These are phyloP conservation scores for Scolanthus callimorphus DNA, from an alignment of 92 coral and sea anemone species.

Conservation along the genomic window DNA sequence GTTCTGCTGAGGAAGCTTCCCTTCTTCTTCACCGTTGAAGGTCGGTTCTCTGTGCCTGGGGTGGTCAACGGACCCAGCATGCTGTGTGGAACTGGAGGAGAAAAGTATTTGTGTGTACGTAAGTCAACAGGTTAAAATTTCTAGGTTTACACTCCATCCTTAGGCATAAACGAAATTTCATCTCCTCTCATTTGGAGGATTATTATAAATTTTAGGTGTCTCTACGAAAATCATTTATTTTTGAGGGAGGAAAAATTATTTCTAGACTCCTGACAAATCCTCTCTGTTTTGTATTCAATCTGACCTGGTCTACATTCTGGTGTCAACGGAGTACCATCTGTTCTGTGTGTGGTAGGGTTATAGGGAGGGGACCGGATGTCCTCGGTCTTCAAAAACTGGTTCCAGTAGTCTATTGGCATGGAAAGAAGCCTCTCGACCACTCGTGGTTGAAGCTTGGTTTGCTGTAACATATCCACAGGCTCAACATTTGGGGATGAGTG, in stretches of 20 bases:
- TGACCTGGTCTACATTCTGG: slow-evolving; percentile 84
- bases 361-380: slow-evolving; percentile 93
- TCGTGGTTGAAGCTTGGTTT: slow-evolving; percentile 75
- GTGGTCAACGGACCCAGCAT: slow-evolving; percentile 91
- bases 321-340: slow-evolving; percentile 87
- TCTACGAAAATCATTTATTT: too few relatives aligned
- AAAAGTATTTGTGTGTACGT: too few relatives aligned
- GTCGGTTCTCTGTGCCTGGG: slow-evolving; percentile 36
- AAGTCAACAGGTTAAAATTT: too few relatives aligned
- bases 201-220: too few relatives aligned
- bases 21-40: slow-evolving; percentile 84
- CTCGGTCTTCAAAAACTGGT: slow-evolving; percentile 72
- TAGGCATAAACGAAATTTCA: too few relatives aligned
- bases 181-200: too few relatives aligned
- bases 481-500: slow-evolving; percentile 72
- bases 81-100: slow-evolving; percentile 89
- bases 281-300: too few relatives aligned
- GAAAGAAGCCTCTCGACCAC: slow-evolving; percentile 17
- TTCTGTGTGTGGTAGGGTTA: slow-evolving; percentile 77
- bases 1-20: slow-evolving; percentile 95
- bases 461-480: slow-evolving; percentile 88
- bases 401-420: slow-evolving; percentile 94
- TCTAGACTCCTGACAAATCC: too few relatives aligned
- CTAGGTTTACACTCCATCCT: too few relatives aligned
- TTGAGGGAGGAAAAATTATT: too few relatives aligned